Evolutionary conservation across 37 sponge, comb jelly and placozoan species (phyloP), one percentile per base, ranked within the genome.

Genomic region (Ephydatia muelleri): DNA sequence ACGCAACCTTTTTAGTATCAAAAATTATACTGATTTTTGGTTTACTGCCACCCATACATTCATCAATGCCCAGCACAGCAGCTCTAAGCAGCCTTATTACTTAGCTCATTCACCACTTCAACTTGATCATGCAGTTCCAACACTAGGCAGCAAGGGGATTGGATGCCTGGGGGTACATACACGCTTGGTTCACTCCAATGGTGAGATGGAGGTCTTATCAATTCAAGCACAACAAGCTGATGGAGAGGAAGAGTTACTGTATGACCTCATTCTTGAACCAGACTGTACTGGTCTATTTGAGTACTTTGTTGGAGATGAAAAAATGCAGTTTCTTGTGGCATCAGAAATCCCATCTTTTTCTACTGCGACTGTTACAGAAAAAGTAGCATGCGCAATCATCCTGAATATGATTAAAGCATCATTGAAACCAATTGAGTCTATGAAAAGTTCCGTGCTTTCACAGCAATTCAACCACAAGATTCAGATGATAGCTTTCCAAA

Each of bases 1-100:
- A 16, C 73, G 73, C 33, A 72, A 13, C 1, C 73, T 72, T 22
- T 72, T 14, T 72, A 35, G 32, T 21, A 72, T 72, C 12, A 72
- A 72, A 4, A 31, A 70, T 21, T 26, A 35, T 11, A 5, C 21
- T 57, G 57, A 57, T 34, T 4, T 13, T 72, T 34, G 73, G 31
- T 72, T 72, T 14, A 72, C 73, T 72, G 73, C 31, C 33, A 72
- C 73, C 5, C 73, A 72, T 8, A 23, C 73, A 34, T 72, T 72
- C 22, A 34, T 72, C 73, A 72, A 72, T 22, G 57, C 57, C 57
- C 14, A 57, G 9, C 22, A 16, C 73, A 72, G 13, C 33, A 72
- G 33, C 73, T 35, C 31, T 8, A 32, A 72, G 5, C 73, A 72
- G 33, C 31, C 73, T 21, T 72, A 32, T 22, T 34, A 34, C 31